phyloP scores from a whole-genome alignment of 2,888 invertebrate species.

The Melikaiella ostensackeni region DNA sequence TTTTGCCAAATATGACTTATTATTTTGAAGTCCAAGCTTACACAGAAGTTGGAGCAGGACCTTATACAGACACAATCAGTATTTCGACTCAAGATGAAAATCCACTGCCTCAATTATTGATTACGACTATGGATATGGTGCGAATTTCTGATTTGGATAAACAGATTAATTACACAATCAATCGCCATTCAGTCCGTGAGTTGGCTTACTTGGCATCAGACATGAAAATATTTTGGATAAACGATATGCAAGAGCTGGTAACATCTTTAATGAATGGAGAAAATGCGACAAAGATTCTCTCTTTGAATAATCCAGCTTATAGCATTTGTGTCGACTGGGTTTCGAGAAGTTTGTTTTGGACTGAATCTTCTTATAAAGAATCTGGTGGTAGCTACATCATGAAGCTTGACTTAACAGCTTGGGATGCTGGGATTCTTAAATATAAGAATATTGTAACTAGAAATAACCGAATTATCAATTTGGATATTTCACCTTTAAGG shows the following conservation, averaged over 20 bases:
- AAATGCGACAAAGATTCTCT: slow-evolving; percentile 79
- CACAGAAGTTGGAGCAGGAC: slow-evolving; percentile 88
- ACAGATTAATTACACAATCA: slow-evolving; percentile 81
- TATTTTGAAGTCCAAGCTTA: slow-evolving; percentile 87
- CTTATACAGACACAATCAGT: slow-evolving; percentile 82
- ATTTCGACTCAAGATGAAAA: slow-evolving; percentile 85
- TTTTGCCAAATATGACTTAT: slow-evolving; percentile 83
- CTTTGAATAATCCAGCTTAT: slow-evolving; percentile 80
- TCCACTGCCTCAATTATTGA: slow-evolving; percentile 88
- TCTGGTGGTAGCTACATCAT: slow-evolving; percentile 80
- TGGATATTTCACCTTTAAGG: slow-evolving; percentile 87
- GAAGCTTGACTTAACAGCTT: slow-evolving; percentile 81
- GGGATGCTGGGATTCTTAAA: slow-evolving; percentile 78
- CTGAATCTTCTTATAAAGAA: slow-evolving; percentile 80
- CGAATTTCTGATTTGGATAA: slow-evolving; percentile 88
- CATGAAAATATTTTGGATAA: slow-evolving; percentile 89
- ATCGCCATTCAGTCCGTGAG: slow-evolving; percentile 84
- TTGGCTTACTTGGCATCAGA: slow-evolving; percentile 85
- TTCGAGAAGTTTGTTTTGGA: slow-evolving; percentile 89
- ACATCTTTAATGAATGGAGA: slow-evolving; percentile 81
- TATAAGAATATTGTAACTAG: slow-evolving; percentile 79
- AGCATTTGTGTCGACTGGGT: slow-evolving; percentile 93
- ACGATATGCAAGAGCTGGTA: slow-evolving; percentile 85
- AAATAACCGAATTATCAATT: slow-evolving; percentile 81
- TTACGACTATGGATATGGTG: slow-evolving; percentile 86